phyloP scores from a whole-genome alignment of 2,113 vertebrate genomes.

The Pleuronectes platessa region DNA sequence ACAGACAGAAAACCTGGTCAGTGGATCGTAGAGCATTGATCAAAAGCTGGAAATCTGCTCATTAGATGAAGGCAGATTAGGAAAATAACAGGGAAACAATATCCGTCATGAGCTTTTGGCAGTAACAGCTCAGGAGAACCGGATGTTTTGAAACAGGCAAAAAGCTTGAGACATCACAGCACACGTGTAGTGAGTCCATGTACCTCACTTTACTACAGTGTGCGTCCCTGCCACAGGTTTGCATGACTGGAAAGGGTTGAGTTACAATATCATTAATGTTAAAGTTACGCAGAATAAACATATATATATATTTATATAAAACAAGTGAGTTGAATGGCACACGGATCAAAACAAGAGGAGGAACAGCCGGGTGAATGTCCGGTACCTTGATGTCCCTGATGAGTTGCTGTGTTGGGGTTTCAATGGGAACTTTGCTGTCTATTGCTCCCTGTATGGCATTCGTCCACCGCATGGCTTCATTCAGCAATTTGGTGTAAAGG shows the following conservation, averaged over 20 bases:
- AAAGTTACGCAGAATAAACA: not conserved
- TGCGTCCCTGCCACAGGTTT: constrained; percentile 73
- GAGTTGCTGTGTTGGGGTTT: constrained; percentile 94
- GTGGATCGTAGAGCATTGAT: not conserved
- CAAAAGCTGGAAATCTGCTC: not conserved
- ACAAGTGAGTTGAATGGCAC: not conserved
- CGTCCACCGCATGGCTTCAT: constrained; percentile 93
- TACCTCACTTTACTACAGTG: constrained; percentile 81
- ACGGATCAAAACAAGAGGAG: not conserved
- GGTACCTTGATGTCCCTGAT: constrained; percentile 94
- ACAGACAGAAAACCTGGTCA: constrained; percentile 26
- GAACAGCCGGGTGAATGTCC: not conserved
- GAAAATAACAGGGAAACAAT: not conserved
- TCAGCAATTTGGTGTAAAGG: constrained; percentile 90
- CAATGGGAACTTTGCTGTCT: constrained; percentile 92
- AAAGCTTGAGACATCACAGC: constrained; percentile 42
- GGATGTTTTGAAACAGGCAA: constrained; percentile 2
- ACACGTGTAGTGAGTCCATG: constrained; percentile 64
- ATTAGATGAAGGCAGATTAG: not conserved
- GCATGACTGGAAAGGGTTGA: constrained; percentile 68
- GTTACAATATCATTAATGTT: constrained; percentile 43
- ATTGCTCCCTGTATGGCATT: constrained; percentile 92
- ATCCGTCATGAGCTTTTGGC: not conserved
- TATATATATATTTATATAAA: too few relatives aligned
- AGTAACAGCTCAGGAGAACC: constrained; percentile 19